A percentile compares a stretch with the other conserved stretches of the same genome.
Conservation (phyloP, 1,140 invertebrate genomes). For the Zaprionus africanus region DNA sequence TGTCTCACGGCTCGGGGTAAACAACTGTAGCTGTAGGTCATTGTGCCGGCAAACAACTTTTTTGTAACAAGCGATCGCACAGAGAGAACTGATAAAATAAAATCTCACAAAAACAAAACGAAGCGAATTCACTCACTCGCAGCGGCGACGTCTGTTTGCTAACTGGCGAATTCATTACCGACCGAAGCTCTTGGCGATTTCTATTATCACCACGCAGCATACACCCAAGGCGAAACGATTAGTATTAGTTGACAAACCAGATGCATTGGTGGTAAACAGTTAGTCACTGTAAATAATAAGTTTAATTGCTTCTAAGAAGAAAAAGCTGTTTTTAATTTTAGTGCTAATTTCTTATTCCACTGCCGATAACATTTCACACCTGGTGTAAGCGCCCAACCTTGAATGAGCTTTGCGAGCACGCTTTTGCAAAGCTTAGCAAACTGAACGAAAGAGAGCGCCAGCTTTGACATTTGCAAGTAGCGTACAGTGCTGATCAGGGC, state of each 20-base stretch:
- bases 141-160: constrained; percentile 9
- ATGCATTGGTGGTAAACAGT: background rate
- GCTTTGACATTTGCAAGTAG: background rate
- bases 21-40: constrained; percentile 24
- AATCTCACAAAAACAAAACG: background rate
- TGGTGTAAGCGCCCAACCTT: background rate
- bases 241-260: background rate
- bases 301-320: background rate
- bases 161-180: constrained; percentile 16
- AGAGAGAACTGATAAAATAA: background rate
- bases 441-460: background rate
- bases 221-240: constrained; percentile 29
- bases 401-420: background rate
- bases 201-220: constrained; percentile 14
- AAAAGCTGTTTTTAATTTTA: background rate
- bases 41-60: constrained; percentile 3
- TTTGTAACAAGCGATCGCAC: constrained; percentile 9
- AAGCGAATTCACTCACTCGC: constrained; percentile 12
- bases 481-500: background rate
- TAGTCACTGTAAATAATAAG: background rate
- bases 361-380: background rate
- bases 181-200: constrained; percentile 31
- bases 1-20: constrained; percentile 9
- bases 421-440: background rate
- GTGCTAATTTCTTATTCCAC: background rate